Base-by-base conservation (phyloP, 2,113 vertebrate species). In the Alectura lathami region DNA sequence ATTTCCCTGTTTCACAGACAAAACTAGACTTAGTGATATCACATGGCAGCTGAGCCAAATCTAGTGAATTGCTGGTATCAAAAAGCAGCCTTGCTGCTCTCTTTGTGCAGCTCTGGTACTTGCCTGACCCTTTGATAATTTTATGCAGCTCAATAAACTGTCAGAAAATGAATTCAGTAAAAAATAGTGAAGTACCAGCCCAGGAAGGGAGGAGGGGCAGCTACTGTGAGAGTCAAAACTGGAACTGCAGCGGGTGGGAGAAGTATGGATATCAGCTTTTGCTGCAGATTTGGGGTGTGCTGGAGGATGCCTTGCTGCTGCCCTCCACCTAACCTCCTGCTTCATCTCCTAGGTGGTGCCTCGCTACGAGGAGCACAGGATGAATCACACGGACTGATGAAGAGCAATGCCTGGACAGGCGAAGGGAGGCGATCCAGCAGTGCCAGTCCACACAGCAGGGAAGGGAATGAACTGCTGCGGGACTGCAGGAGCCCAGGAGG, bases 101-200 rank as follows among this genome's bases (percentile, higher is more conserved):
- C 89, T 82, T 60, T 82, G 74, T 56, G 27, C 13, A 6, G 69
- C 10, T 56, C 81, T 84, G 87, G 26, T 86, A 81, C 38, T 84
- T 64, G 32, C 72, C 84, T 84, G 91, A 62, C 66, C 77, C 57
- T 78, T 72, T 75, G 43, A 62, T 66, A 73, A 82, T 87, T 57
- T 95, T 84, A 18, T 51, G 70, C 89, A 87, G 78, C 48, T 93
- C 48, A 72, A 60, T 51, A 92, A 89, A 85, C n/a, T n/a, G 63
- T 59, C 75, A 68, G 62, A 91, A 94, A 90, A 92, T 21, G 0
- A 88, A 54, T 77, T 88, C 63, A 77, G 50, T 27, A 76, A 86
- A 77, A 93, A 63, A 45, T 23, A 34, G 30, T n/a, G 64, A 67
- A 45, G 42, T 13, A 43, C 13, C 38, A 78, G 66, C 15, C 47